A percentile compares a stretch with the other conserved stretches of the same genome.
Evolutionary conservation across 2,113 vertebrate genomes (phyloP).

Genomic region (Takifugu flavidus): DNA sequence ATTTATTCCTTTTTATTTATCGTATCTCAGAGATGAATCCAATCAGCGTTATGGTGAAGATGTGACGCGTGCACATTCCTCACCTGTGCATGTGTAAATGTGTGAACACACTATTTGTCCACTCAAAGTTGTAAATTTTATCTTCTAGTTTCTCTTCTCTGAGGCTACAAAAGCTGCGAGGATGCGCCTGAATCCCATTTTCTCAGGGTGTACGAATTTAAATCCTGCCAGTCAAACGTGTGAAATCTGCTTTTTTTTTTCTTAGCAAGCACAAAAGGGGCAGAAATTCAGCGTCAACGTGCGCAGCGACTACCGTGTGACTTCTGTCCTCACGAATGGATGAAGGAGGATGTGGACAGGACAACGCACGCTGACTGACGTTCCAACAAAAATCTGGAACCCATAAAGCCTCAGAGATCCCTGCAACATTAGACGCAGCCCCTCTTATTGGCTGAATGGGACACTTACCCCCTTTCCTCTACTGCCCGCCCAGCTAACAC

Average conservation of each 20-base stretch:
- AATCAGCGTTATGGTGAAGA: too few relatives aligned
- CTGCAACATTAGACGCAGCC: constrained; percentile 70
- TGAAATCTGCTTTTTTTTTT: background rate
- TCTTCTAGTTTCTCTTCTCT: too few relatives aligned
- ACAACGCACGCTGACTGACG: constrained; percentile 47
- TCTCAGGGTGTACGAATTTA: background rate
- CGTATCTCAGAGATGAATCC: too few relatives aligned
- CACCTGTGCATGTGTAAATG: too few relatives aligned
- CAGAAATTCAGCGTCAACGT: constrained; percentile 9
- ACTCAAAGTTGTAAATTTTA: too few relatives aligned
- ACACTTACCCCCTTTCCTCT: constrained; percentile 74
- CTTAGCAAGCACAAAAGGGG: too few relatives aligned
- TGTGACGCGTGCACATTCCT: too few relatives aligned
- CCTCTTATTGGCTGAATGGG: constrained; percentile 75
- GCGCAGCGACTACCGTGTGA: constrained; percentile 10
- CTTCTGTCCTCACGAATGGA: constrained; percentile 22
- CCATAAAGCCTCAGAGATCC: constrained; percentile 82
- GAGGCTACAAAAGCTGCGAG: too few relatives aligned
- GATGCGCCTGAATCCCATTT: background rate
- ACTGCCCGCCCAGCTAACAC: constrained; percentile 53
- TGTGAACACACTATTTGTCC: too few relatives aligned
- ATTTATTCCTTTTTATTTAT: too few relatives aligned
- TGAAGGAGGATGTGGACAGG: constrained; percentile 41
- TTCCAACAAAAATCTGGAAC: constrained; percentile 83
- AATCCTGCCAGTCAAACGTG: background rate